Base-by-base conservation (phyloP, 2,888 invertebrate species). In the Caenorhabditis zanzibari region DNA sequence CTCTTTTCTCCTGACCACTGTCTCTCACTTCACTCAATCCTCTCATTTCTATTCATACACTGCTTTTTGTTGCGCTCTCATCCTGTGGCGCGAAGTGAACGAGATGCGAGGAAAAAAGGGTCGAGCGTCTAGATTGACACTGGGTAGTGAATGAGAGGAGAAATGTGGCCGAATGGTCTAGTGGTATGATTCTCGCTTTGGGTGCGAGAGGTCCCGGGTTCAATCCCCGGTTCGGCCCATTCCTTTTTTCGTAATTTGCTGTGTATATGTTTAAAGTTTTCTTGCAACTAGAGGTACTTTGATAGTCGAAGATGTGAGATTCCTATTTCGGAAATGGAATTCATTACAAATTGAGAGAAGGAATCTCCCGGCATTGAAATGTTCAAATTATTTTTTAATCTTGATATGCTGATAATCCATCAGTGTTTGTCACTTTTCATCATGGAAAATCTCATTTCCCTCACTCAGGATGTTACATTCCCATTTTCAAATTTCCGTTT, bases 141-240 rank as follows among this genome's bases (percentile, higher is more conserved):
- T 35, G 14, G 56, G 28, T 26, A 32, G 16, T 28, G 38, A 19
- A 35, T 22, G 38, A 9, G 58, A 47, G n/a, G 35, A 35, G 10
- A 19, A 2, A 14, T 28, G 74, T 49, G 85, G 85, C 85, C 85
- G 85, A 82, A 88, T 90, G 90, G 90, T 90, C 90, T 90, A 90
- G 90, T 88, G 91, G 90, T 89, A 90, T 90, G 90, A 90, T 90
- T 91, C 90, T 91, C 90, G 90, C 90, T 90, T 90, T 85, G 91
- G 90, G 90, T 90, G 90, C 90, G 90, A 91, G 90, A 90, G 91
- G 91, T 90, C 91, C 90, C 90, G 90, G 90, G 90, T 88, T 90
- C 90, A 85, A 90, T 87, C 88, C 89, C 89, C 90, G 90, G 89
- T 86, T 88, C 86, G 84, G 88, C 88, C 88, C 88, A 85, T 81